Evolutionary conservation across 2,888 invertebrate genomes (phyloP), one percentile per base, ranked within the genome.

Genomic region (Peribatodes rhomboidaria): DNA sequence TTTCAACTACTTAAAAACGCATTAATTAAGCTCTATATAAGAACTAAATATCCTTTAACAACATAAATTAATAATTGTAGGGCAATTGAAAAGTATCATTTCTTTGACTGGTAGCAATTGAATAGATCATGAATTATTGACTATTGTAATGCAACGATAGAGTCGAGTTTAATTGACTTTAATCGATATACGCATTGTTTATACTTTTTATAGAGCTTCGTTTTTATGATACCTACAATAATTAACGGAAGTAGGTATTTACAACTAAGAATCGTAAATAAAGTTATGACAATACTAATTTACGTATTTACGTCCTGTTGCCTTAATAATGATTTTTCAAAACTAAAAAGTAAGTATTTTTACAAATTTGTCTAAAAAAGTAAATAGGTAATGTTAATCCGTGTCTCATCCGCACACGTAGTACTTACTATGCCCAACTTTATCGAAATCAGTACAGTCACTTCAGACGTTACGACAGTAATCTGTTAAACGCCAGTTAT

Each of bases 91-190:
- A 61, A 50, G 61, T 57, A 61, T 59, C 41, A 54, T 44, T 52
- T 63, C 47, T 59, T n/a, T 60, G 61, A 54, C 53, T 47, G 13
- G 37, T 59, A 41, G 44, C 73, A 75, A 75, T 75, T 75, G 68
- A 74, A 72, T 74, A 61, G 69, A 74, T 67, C 68, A 73, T 72
- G 72, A 74, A 62, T 67, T 69, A 75, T 71, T 65, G 70, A 47
- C 46, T 53, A 35, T 56, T 35, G 59, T 58, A 58, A 64, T 61
- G 37, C 54, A 54, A 55, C 65, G 61, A 66, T 55, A 52, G 58
- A 67, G 10, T 33, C 27, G 50, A 46, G n/a, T 46, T 54, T 53
- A 42, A 64, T 64, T 54, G 54, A 22, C 22, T 35, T 13, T 55
- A 35, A 58, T 53, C 44, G 22, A 62, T 27, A 18, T 33, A 9